Evolutionary conservation across 2,797 vertebrate genomes (phyloP).

Genomic region (Sebastolobus altivelis): DNA sequence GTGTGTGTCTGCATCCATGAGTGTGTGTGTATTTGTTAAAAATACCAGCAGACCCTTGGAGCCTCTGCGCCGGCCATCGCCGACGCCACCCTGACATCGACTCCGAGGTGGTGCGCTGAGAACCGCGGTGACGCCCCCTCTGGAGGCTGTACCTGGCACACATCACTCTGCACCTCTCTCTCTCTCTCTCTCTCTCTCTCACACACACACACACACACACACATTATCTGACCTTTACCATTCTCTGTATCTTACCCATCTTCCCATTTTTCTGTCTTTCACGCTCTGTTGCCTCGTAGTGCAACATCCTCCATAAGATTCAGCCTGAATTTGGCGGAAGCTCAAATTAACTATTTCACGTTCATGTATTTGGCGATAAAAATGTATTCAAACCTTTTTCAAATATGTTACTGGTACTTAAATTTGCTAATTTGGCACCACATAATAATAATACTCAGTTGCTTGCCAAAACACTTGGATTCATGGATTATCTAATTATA

Average conservation of each 20-base stretch:
- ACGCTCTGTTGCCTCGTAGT: not conserved
- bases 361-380: not conserved
- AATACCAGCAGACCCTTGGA: slow-evolving; percentile 77
- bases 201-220: slow-evolving; percentile 15
- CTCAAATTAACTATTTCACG: not conserved
- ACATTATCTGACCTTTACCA: not conserved
- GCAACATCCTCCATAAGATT: too few species aligned
- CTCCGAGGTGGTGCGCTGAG: slow-evolving; percentile 72
- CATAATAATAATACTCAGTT: not conserved
- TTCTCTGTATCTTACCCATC: not conserved
- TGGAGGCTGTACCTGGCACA: slow-evolving; percentile 76
- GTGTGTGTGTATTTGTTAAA: slow-evolving; percentile 51
- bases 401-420: not conserved
- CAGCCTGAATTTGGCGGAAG: not conserved
- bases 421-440: not conserved
- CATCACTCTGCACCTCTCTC: slow-evolving; percentile 82
- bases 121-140: slow-evolving; percentile 57
- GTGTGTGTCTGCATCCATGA: slow-evolving; percentile 7
- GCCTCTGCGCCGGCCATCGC: slow-evolving; percentile 59
- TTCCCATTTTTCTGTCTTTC: not conserved
- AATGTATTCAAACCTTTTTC: fast-evolving
- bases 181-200: slow-evolving; percentile 4
- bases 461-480: not conserved
- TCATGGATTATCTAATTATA: too few species aligned
- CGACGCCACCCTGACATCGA: slow-evolving; percentile 71